Evolutionary conservation across 2,113 vertebrate genomes (phyloP).

Genomic region (Rhineura floridana): DNA sequence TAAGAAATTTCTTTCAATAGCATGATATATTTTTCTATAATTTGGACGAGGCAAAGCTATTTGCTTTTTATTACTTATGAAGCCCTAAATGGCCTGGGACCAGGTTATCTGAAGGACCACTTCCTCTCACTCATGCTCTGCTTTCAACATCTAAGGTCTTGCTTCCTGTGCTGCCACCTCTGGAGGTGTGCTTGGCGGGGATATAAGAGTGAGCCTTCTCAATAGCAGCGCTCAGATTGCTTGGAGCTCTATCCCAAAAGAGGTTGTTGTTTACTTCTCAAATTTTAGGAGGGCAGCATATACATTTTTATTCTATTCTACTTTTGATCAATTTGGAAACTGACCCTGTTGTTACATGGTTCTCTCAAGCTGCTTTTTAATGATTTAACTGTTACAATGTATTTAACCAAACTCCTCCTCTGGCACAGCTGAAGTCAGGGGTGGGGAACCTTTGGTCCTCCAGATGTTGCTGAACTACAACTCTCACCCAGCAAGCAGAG

Average conservation of each 20-base stretch:
- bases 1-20: background rate
- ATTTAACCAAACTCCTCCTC: too few relatives aligned
- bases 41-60: background rate
- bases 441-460: too few relatives aligned
- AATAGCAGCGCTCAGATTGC: background rate
- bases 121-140: too few relatives aligned
- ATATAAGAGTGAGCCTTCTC: background rate
- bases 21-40: too few relatives aligned
- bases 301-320: background rate
- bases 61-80: background rate
- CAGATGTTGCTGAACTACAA: too few relatives aligned
- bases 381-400: background rate
- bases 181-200: too few relatives aligned
- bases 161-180: too few relatives aligned
- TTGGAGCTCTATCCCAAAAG: background rate
- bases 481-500: too few relatives aligned
- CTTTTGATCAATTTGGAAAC: background rate
- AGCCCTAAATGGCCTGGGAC: background rate
- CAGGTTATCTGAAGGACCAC: background rate
- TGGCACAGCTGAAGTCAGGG: too few relatives aligned
- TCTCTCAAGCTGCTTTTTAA: background rate
- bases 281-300: background rate
- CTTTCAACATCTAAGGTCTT: background rate
- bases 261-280: background rate
- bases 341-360: background rate